Conservation (phyloP, 2,797 vertebrate species). For the Chiloscyllium punctatum region DNA sequence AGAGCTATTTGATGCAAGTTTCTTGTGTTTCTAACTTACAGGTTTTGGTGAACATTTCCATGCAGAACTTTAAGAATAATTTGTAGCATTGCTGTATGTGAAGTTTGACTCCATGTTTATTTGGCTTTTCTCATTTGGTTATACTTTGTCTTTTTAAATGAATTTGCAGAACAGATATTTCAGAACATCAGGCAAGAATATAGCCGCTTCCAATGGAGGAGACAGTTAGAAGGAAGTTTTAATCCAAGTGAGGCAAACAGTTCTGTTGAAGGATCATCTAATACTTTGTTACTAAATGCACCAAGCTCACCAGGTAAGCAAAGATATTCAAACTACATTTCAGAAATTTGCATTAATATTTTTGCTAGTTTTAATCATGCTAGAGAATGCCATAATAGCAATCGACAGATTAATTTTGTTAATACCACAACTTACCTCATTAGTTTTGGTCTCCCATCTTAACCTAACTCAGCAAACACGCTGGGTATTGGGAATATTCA, state of each 20-base stretch:
- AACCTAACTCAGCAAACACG: too few species aligned
- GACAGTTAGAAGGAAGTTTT: slow-evolving; percentile 82
- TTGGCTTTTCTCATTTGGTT: background rate
- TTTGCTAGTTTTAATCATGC: background rate
- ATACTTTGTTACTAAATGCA: slow-evolving; percentile 64
- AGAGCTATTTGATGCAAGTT: background rate
- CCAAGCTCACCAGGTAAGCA: slow-evolving; percentile 76
- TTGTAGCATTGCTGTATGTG: too few species aligned
- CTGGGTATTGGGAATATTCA: too few species aligned
- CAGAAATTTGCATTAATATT: background rate
- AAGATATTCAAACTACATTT: background rate
- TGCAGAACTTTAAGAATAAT: too few species aligned
- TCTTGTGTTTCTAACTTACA: too few species aligned
- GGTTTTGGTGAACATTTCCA: too few species aligned
- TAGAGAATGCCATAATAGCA: too few species aligned
- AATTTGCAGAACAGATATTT: slow-evolving; percentile 79
- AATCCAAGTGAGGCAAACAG: slow-evolving; percentile 71
- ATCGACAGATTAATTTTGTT: too few species aligned
- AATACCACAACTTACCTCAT: too few species aligned
- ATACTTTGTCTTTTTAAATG: background rate
- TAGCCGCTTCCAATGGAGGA: slow-evolving; percentile 80
- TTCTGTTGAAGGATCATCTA: slow-evolving; percentile 66
- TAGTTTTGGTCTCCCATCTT: too few species aligned
- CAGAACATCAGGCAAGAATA: slow-evolving; percentile 89
- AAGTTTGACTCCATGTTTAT: too few species aligned